Conservation (phyloP, 2,797 vertebrate genomes). For the Pangasius krempfi region DNA sequence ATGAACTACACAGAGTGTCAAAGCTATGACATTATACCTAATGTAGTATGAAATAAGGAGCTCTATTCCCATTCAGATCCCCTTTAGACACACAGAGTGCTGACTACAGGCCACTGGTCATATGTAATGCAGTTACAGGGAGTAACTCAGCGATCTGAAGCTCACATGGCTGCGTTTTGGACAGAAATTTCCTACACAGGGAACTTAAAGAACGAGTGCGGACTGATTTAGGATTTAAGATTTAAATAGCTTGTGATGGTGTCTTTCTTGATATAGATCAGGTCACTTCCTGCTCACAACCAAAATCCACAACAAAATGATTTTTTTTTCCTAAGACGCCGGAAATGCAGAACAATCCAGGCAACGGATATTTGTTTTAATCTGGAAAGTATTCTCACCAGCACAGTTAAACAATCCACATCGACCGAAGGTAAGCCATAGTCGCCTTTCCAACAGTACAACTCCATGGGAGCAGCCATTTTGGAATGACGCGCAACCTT, state of each 20-base stretch:
- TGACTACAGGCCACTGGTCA: not conserved
- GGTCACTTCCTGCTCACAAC: not conserved
- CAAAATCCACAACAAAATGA: not conserved
- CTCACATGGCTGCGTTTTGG: not conserved
- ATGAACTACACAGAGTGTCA: not conserved
- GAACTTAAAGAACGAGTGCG: not conserved
- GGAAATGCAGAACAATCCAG: not conserved
- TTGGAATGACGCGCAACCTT: slow-evolving; percentile 44
- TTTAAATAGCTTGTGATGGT: not conserved
- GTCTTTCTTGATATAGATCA: not conserved
- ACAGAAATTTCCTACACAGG: not conserved
- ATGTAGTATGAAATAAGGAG: not conserved
- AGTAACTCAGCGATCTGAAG: not conserved
- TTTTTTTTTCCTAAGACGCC: no score
- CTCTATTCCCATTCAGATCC: not conserved
- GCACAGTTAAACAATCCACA: slow-evolving; percentile 61
- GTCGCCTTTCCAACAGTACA: slow-evolving; percentile 66
- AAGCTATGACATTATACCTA: not conserved
- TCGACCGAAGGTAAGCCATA: slow-evolving; percentile 65
- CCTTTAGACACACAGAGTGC: not conserved
- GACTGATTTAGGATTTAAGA: not conserved
- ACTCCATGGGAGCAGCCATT: slow-evolving; percentile 64
- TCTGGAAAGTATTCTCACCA: slow-evolving; percentile 52
- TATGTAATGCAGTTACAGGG: not conserved
- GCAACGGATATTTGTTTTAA: not conserved